Conservation (phyloP, 2,797 vertebrate species). For the Hephaestus fuliginosus region DNA sequence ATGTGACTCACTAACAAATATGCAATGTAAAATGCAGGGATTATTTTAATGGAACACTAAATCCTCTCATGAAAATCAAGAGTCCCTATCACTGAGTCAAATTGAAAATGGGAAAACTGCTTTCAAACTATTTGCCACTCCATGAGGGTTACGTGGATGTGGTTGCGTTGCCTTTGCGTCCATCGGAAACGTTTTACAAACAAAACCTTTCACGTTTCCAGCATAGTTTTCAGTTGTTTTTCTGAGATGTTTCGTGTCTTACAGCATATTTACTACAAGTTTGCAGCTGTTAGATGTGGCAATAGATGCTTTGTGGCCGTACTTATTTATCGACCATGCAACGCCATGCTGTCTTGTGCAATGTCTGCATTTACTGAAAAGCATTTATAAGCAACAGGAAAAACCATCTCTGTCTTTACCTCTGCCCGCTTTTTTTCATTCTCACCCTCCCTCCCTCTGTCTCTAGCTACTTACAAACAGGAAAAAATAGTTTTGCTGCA, state of each 20-base stretch:
- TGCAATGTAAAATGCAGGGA: background rate
- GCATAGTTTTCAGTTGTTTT: background rate
- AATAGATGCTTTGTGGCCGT: constrained; percentile 11
- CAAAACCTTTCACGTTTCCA: background rate
- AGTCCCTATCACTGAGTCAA: background rate
- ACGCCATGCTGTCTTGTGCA: constrained; percentile 1
- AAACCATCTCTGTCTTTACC: background rate
- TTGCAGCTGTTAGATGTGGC: constrained; percentile 29
- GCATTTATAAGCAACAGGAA: background rate
- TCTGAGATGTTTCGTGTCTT: background rate
- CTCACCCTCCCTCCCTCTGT: no score
- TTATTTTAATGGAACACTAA: constrained; percentile 9
- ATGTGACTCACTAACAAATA: constrained; percentile 16
- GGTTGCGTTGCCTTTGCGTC: background rate
- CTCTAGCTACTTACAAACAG: background rate
- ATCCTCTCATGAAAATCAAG: background rate
- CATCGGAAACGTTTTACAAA: background rate
- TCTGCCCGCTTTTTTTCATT: background rate
- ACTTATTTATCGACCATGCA: constrained; percentile 21
- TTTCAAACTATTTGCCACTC: background rate
- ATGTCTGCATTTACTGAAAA: background rate
- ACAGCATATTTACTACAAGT: constrained; percentile 14
- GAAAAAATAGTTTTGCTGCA: background rate
- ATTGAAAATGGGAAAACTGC: background rate
- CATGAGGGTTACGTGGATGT: background rate